phyloP scores from a whole-genome alignment of 2,888 invertebrate genomes.

The Ophioninae sp. region DNA sequence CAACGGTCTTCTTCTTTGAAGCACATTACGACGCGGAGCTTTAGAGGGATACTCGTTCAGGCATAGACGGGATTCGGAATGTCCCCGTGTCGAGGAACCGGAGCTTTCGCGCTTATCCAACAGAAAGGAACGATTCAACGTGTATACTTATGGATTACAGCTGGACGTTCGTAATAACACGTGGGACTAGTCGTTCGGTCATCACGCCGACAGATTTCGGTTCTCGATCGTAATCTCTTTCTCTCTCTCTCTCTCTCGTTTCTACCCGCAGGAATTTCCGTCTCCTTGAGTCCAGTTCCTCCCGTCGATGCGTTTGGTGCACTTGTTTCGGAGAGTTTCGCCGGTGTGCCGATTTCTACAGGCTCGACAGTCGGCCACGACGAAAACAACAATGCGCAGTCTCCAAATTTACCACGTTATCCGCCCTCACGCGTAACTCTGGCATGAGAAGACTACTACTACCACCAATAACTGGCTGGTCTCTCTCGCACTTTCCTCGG shows the following conservation, averaged over 20 bases:
- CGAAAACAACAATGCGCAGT: slow-evolving; percentile 67
- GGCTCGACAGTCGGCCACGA: slow-evolving; percentile 70
- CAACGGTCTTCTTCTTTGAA: slow-evolving; percentile 35
- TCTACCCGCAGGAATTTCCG: not conserved
- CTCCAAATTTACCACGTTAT: slow-evolving; percentile 62
- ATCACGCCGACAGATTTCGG: no score
- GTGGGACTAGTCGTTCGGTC: no score
- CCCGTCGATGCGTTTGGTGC: slow-evolving; percentile 66
- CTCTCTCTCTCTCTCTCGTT: no score
- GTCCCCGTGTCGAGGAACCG: no score
- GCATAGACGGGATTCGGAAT: no score
- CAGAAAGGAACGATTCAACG: not conserved
- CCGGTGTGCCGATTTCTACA: slow-evolving; percentile 74
- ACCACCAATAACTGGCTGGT: slow-evolving; percentile 16
- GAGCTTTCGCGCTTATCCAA: no score
- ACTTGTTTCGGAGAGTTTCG: slow-evolving; percentile 67
- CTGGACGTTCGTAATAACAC: not conserved
- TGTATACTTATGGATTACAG: no score
- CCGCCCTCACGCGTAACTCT: not conserved
- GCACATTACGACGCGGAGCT: not conserved
- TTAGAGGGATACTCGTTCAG: no score
- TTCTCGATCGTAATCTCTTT: no score
- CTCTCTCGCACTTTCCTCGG: slow-evolving; percentile 5
- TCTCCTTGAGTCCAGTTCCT: not conserved
- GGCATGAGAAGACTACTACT: slow-evolving; percentile 1